Base-by-base conservation (phyloP, 2,797 vertebrate species). In the Stomatorhinus walkeri region DNA sequence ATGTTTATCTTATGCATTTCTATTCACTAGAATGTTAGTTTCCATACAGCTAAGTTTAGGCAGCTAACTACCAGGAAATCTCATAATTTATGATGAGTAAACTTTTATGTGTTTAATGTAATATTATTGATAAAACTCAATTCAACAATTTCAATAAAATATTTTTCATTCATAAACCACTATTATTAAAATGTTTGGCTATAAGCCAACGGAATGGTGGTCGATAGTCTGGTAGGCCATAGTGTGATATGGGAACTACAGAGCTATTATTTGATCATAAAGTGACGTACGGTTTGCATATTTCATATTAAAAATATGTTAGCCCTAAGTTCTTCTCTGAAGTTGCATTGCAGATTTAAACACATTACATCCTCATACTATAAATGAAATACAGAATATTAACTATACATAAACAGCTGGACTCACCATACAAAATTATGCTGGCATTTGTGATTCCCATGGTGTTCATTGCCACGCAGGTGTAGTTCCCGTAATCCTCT, bases 401-500 rank as follows among this genome's bases (percentile, higher is more conserved):
- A 81, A 43, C 19, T 43, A 10, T 22, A 46, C 3, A 46, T 46
- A 81, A 81, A 81, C 32, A 81, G 40, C 76, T 54, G 56, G 24
- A 86, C 96, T 97, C 94, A 99, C 98, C 98, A 0, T 98, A 98
- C 87, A 99, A 95, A 91, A 97, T 98, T 94, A 99, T 97, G 95
- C 98, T 99, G 94, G 98, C 97, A 0, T 99, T 99, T 91, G 97
- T 98, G 91, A 97, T 97, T 56, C 98, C 98, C 96, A 99, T 93
- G 87, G 92, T 96, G 94, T 99, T 99, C 93, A 95, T 96, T 85
- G 98, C 98, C 89, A 99, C 97, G 0, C 98, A 99, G 0, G 98
- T 99, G 93, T 99, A 99, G 95, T 99, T 99, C 19, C 98, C 98
- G 0, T 99, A 99, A 93, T 99, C 98, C 59, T 98, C 97, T 92